Base-by-base conservation (phyloP, 1,140 invertebrate species). In the Penaeus indicus region DNA sequence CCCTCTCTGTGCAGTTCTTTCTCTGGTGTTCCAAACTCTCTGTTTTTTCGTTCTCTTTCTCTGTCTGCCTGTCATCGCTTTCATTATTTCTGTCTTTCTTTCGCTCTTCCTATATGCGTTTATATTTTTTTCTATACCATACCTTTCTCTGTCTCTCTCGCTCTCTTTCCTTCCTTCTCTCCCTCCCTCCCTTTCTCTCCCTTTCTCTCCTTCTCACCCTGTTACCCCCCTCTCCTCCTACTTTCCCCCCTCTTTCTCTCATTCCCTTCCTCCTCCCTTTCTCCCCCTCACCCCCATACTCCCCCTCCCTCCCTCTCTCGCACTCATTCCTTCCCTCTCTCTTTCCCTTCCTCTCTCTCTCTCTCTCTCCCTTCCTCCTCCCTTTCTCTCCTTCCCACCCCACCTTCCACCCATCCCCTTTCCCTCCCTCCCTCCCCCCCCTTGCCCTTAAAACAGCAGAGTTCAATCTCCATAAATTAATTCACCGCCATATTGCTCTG, bases 381-480 rank as follows among this genome's bases (percentile, higher is more conserved):
- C 67, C 42, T 32, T 42, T n/a, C 32, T 67, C 27, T 62, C 42
- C 82, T 38, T 32, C 32, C 27, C 67, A 11, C 63, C 42, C 27
- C 63, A 18, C 82, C 82, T 42, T 19, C 27, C 42, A 62, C 82
- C 67, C 3, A 3, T 54, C 38, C 18, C 69, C 22, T 32, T 84
- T 42, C 62, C 21, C 25, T 27, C 75, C 75, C 5, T 13, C 19
- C 80, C 61, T 61, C 32, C 54, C 47, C 22, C 27, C 21, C 61
- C 42, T 79, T 60, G 22, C 67, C 67, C 83, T 75, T 85, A 85
- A 85, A 85, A 85, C 83, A 85, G 83, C 83, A 85, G 83, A 42
- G 42, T 85, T 72, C 83, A 85, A 85, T 85, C 83, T 85, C 42
- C 83, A 85, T 85, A 85, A 85, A 85, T 85, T 85, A 85, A 85